Percentiles rank a stretch among this genome's conserved stretches.
Evolutionary conservation across 2,113 vertebrate genomes (phyloP).

Genomic region (Cryptotis parvus): DNA sequence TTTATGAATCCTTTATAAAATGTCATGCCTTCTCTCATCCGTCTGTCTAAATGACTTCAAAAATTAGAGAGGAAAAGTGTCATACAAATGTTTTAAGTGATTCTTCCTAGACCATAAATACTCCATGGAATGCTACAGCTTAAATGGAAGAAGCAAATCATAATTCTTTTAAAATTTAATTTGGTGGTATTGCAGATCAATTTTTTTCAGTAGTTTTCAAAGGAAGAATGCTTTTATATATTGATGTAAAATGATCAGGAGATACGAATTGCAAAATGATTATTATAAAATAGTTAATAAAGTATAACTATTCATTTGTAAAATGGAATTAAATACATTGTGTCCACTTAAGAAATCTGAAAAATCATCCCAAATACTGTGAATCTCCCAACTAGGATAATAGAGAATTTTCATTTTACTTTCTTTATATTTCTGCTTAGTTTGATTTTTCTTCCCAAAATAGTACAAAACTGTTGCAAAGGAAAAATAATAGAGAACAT

Average conservation of each 20-base stretch:
- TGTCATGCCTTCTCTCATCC: not conserved
- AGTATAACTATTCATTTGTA: slow-evolving; percentile 47
- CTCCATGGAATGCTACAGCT: not conserved
- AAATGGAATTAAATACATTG: not conserved
- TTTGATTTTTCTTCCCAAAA: slow-evolving; percentile 52
- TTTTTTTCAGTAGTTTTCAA: slow-evolving; percentile 35
- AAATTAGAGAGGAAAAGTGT: slow-evolving; percentile 27
- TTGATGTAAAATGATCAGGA: slow-evolving; percentile 7
- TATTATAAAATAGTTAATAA: not conserved
- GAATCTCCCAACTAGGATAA: slow-evolving; percentile 50
- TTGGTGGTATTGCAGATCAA: not conserved
- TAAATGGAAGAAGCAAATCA: not conserved
- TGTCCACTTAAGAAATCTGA: slow-evolving; percentile 49
- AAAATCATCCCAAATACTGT: slow-evolving; percentile 33
- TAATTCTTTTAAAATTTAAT: slow-evolving; percentile 14
- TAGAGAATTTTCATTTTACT: slow-evolving; percentile 62
- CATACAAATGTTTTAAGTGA: not conserved
- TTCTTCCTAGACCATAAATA: not conserved
- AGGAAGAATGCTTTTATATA: not conserved
- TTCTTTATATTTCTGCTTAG: slow-evolving; percentile 53
- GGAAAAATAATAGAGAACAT: slow-evolving; percentile 8
- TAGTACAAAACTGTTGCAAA: not conserved
- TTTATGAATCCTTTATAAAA: not conserved
- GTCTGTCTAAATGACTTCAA: slow-evolving; percentile 1
- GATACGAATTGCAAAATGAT: slow-evolving; percentile 34